Evolutionary conservation across 1,140 invertebrate genomes (phyloP).

Genomic region (Brachionus koreanus): DNA sequence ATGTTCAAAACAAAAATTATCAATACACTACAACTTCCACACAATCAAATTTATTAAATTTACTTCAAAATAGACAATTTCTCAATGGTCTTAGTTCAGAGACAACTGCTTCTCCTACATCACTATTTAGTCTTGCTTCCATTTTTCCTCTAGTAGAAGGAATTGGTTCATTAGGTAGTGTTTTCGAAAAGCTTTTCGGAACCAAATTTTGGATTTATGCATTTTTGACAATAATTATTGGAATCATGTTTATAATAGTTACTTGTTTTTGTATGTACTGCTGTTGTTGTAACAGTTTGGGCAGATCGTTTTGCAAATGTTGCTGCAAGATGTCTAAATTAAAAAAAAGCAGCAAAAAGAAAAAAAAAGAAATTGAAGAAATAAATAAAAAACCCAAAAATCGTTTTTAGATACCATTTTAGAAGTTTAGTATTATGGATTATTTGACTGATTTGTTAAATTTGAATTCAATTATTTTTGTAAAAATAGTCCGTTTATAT

Average conservation of each 20-base stretch:
- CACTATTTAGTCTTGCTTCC: background rate
- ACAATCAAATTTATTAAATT: background rate
- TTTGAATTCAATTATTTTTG: slow-evolving; percentile 3
- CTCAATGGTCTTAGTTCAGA: background rate
- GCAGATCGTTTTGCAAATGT: background rate
- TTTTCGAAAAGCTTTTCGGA: slow-evolving; percentile 36
- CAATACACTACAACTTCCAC: background rate
- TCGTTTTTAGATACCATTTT: background rate
- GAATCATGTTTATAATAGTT: background rate
- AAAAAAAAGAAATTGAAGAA: slow-evolving; percentile 20
- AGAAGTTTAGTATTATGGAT: background rate
- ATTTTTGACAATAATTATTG: background rate
- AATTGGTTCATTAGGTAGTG: background rate
- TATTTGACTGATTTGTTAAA: background rate
- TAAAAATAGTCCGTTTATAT: background rate
- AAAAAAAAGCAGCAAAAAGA: slow-evolving; percentile 23
- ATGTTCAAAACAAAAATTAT: background rate
- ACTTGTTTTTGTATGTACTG: slow-evolving; percentile 38
- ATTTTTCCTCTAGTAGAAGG: slow-evolving; percentile 13
- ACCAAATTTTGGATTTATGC: slow-evolving; percentile 42
- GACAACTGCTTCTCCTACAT: background rate
- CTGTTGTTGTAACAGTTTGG: slow-evolving; percentile 32
- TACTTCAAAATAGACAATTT: slow-evolving; percentile 15
- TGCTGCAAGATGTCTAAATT: slow-evolving; percentile 6
- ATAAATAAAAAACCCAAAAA: background rate